A percentile compares a stretch with the other conserved stretches of the same genome.
Conservation (phyloP, 2,797 vertebrate species). For the Melanotaenia pygmaea region DNA sequence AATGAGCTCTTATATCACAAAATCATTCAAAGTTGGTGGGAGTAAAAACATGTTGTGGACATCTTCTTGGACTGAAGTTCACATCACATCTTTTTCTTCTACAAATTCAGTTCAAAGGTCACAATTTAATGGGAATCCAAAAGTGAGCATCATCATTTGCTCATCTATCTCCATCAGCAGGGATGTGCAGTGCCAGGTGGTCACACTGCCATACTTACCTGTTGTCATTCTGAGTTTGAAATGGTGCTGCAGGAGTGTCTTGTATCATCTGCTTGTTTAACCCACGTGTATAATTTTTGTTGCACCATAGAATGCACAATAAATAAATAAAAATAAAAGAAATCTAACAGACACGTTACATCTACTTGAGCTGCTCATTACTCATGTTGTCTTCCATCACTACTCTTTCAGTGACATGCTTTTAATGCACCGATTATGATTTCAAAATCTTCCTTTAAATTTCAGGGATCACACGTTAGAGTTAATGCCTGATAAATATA, state of each 20-base stretch:
- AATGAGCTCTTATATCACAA: conserved; percentile 52
- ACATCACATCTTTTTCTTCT: background rate
- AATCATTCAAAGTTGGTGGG: conserved; percentile 44
- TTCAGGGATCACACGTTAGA: conserved; percentile 15
- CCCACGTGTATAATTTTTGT: conserved; percentile 46
- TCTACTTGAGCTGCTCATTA: conserved; percentile 40
- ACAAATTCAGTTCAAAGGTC: conserved; percentile 30
- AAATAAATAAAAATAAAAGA: conserved; percentile 26
- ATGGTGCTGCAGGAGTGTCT: conserved; percentile 1
- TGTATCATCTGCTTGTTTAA: conserved; percentile 44
- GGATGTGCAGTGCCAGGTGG: background rate
- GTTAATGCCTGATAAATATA: background rate
- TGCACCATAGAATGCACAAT: conserved; percentile 50
- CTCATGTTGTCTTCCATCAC: conserved; percentile 42
- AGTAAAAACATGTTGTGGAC: conserved; percentile 25
- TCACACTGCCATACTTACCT: conserved; percentile 34
- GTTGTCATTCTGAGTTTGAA: conserved; percentile 43
- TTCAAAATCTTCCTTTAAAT: conserved; percentile 20
- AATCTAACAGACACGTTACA: conserved; percentile 60
- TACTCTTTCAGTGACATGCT: conserved; percentile 13
- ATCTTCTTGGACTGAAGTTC: background rate
- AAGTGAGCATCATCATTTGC: background rate
- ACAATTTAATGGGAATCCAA: background rate
- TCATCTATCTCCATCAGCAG: background rate
- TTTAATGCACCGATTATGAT: conserved; percentile 1